phyloP scores from a whole-genome alignment of 2,797 vertebrate species.

The Acrossocheilus wenchowensis region DNA sequence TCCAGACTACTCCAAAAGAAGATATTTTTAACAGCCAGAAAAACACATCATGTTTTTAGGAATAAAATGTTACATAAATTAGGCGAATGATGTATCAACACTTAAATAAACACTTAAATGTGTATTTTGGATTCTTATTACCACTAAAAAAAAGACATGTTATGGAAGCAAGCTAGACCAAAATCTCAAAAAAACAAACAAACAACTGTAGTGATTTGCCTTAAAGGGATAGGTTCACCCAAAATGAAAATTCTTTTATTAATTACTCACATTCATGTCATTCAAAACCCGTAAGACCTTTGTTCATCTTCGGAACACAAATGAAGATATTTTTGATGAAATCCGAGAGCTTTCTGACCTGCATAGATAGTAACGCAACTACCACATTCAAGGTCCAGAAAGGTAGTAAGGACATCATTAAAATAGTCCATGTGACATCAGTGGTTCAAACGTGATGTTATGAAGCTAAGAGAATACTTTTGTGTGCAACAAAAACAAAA shows the following conservation, averaged over 20 bases:
- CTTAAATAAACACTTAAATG: background rate
- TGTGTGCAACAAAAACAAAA: too few species aligned
- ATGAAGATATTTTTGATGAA: background rate
- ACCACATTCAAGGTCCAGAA: too few species aligned
- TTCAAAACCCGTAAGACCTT: background rate
- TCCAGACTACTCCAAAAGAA: background rate
- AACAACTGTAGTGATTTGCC: too few species aligned
- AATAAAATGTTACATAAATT: background rate
- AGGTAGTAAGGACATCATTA: too few species aligned
- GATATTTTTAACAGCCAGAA: background rate
- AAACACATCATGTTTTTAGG: background rate
- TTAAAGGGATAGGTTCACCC: background rate
- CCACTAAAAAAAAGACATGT: background rate
- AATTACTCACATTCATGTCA: background rate
- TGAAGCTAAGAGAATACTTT: too few species aligned
- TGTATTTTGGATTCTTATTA: background rate
- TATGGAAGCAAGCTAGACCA: background rate
- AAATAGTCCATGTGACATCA: too few species aligned
- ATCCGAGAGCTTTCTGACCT: background rate
- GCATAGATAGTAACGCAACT: background rate
- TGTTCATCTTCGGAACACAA: background rate
- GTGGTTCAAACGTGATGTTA: too few species aligned
- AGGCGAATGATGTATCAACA: background rate
- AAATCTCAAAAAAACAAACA: too few species aligned
- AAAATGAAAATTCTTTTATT: background rate